Conservation (phyloP, 1,140 invertebrate genomes). For the Drosophila micromelanica region DNA sequence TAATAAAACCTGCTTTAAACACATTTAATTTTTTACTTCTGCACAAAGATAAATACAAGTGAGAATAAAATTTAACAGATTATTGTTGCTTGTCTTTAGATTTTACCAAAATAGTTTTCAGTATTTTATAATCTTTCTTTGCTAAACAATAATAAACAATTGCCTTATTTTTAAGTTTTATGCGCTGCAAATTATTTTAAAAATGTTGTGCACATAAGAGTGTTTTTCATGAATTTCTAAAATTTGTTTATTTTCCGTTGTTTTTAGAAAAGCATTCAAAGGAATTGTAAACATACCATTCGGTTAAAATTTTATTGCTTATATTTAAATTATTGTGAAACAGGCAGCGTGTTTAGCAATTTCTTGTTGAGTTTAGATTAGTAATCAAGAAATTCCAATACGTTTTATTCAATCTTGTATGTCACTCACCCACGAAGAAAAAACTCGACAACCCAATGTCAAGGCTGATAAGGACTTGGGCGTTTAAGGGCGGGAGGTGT, state of each 20-base stretch:
- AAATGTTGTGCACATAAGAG: slow-evolving; percentile 9
- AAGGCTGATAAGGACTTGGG: neutral
- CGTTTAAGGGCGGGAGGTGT: neutral
- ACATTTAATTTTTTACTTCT: too few species aligned
- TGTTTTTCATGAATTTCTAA: neutral
- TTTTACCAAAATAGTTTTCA: too few species aligned
- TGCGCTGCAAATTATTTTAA: slow-evolving; percentile 11
- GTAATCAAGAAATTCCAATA: too few species aligned
- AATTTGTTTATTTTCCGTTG: slow-evolving; percentile 10
- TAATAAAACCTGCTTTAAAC: too few species aligned
- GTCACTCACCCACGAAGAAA: neutral
- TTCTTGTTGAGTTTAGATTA: too few species aligned
- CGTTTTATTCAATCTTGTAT: neutral
- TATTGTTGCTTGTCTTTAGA: too few species aligned
- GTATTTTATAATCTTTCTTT: neutral
- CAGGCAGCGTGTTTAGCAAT: too few species aligned
- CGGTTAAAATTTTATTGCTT: too few species aligned
- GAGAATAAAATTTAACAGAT: too few species aligned
- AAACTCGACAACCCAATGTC: slow-evolving; percentile 8
- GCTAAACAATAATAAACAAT: neutral
- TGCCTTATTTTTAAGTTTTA: neutral
- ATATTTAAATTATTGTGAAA: too few species aligned
- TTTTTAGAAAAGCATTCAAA: neutral
- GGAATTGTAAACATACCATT: too few species aligned
- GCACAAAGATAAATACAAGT: too few species aligned